Evolutionary conservation across 2,797 vertebrate species (phyloP).

Genomic region (Threskiornis aethiopicus): DNA sequence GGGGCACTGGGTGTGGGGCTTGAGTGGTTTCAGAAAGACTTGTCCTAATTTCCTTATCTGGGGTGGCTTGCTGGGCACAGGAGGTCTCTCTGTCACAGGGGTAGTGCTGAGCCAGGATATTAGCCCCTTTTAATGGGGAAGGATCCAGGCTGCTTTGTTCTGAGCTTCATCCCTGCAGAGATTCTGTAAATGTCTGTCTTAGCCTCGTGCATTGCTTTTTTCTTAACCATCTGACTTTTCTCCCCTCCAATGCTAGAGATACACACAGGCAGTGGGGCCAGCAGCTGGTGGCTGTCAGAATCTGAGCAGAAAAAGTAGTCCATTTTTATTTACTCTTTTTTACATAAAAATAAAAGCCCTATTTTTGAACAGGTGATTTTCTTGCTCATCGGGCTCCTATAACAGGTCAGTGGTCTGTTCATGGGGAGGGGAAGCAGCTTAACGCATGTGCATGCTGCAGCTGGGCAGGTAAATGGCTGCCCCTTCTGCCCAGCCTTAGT

Average conservation of each 20-base stretch:
- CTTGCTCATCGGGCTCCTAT: background rate
- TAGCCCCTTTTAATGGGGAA: background rate
- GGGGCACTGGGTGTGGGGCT: background rate
- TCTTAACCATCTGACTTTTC: background rate
- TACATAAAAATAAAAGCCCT: constrained; percentile 31
- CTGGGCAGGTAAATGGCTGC: background rate
- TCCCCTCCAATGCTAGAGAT: background rate
- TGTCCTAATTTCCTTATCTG: background rate
- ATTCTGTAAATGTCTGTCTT: background rate
- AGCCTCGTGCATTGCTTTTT: background rate
- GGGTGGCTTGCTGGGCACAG: background rate
- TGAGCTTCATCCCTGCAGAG: background rate
- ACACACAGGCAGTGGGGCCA: background rate
- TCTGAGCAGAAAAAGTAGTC: background rate
- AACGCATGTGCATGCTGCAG: fast-evolving
- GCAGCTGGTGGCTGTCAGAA: background rate
- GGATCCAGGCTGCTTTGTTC: background rate
- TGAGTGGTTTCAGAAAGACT: background rate
- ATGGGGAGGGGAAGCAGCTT: background rate
- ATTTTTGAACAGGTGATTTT: background rate
- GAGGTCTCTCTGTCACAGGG: background rate
- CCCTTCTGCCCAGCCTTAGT: background rate
- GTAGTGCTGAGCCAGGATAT: background rate
- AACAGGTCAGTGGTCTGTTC: background rate
- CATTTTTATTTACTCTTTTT: constrained; percentile 41